Evolutionary conservation across 2,113 vertebrate species (phyloP).

Genomic region (Lepus europaeus): DNA sequence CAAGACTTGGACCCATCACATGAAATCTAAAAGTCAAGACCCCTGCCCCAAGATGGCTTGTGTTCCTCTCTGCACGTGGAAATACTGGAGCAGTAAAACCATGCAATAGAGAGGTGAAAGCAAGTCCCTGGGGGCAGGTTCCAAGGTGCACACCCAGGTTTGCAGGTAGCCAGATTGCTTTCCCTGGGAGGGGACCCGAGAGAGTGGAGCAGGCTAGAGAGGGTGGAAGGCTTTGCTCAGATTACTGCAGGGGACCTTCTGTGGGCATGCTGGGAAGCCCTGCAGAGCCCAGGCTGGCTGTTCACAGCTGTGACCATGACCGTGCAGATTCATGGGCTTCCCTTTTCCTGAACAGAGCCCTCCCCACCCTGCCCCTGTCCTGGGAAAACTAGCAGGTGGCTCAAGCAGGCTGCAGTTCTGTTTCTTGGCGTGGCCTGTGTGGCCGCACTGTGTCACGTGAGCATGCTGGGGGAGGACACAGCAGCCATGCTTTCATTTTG

Average conservation of each 20-base stretch:
- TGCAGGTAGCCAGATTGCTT: not conserved
- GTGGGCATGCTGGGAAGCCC: not conserved
- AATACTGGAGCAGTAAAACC: too few relatives aligned
- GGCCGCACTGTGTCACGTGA: not conserved
- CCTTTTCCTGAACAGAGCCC: not conserved
- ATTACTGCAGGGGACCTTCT: not conserved
- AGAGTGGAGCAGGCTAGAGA: too few relatives aligned
- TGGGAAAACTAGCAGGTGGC: not conserved
- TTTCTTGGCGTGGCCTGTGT: fast-evolving
- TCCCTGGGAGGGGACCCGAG: too few relatives aligned
- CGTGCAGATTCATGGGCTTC: not conserved
- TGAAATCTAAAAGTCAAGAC: not conserved
- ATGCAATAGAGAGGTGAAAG: too few relatives aligned
- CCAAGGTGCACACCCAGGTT: not conserved
- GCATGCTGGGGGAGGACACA: not conserved
- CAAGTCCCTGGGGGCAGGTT: not conserved
- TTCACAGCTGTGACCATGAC: not conserved
- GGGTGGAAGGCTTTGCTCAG: not conserved
- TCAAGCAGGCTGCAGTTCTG: not conserved
- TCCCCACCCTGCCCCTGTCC: not conserved
- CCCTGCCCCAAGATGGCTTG: not conserved
- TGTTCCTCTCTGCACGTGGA: not conserved
- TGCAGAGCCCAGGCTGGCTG: not conserved
- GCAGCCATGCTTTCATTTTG: not conserved
- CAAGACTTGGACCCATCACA: too few relatives aligned